Percentiles rank a stretch among this genome's conserved stretches.
These are phyloP conservation scores for Pseudomyrmex gracilis DNA, from an alignment of 1,140 invertebrate species.

Conservation along the genomic window DNA sequence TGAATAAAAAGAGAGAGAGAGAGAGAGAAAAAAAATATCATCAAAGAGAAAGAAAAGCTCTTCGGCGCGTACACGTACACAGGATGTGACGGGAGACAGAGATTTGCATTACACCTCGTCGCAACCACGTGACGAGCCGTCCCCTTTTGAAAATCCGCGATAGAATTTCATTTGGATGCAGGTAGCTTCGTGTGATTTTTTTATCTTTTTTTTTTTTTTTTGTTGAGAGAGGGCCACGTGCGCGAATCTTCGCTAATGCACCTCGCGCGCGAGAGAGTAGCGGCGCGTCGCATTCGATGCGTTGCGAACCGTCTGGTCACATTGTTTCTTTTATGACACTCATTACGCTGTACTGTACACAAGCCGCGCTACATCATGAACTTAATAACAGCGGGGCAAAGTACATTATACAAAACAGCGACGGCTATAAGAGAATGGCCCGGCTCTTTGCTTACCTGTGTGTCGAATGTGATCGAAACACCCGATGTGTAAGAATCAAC, in stretches of 20 bases:
- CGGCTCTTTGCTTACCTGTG: not conserved
- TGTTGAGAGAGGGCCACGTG: not conserved
- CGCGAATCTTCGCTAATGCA: conserved; percentile 28
- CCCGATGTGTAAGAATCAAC: too few relatives aligned
- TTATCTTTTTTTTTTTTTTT: not conserved
- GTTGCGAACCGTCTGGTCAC: conserved; percentile 7
- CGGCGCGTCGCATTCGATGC: conserved; percentile 40
- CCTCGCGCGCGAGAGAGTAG: conserved; percentile 12
- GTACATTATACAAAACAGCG: conserved; percentile 51
- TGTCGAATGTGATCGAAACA: not conserved
- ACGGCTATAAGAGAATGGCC: conserved; percentile 24
- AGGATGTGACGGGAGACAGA: not conserved
- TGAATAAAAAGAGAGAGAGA: too few relatives aligned
- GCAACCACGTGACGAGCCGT: conserved; percentile 39
- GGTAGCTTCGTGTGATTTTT: not conserved
- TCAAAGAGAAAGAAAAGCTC: not conserved
- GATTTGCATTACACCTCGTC: conserved; percentile 54
- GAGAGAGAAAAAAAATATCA: too few relatives aligned
- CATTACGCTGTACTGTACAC: conserved; percentile 30
- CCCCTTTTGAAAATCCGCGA: conserved; percentile 33
- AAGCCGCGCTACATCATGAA: conserved; percentile 41
- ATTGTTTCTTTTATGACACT: conserved; percentile 61
- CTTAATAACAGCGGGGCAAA: conserved; percentile 43
- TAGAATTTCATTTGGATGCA: conserved; percentile 43
- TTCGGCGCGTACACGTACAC: not conserved